Base-by-base conservation (phyloP, 2,888 invertebrate genomes). In the Apotomis betuletana region DNA sequence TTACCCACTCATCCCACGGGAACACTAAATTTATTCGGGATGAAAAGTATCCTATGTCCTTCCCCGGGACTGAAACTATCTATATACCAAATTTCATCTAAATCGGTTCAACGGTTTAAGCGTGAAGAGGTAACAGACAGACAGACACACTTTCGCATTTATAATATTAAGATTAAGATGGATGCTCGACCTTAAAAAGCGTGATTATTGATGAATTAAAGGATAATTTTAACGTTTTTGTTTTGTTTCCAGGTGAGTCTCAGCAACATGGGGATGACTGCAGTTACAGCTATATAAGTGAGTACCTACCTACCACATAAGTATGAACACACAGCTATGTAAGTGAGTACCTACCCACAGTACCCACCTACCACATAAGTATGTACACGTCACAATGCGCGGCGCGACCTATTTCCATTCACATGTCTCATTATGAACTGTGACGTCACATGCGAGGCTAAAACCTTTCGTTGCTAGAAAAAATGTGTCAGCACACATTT, bases 231-330 rank as follows among this genome's bases (percentile, higher is more conserved):
- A 49, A 49, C 49, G 10, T 10, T 49, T 9, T 77, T 74, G 77
- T 80, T 80, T 79, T 82, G 73, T 83, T 86, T 81, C 5, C 90
- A 93, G 93, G 93, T 93, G 93, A 93, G 93, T 91, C 92, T 84
- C 92, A 90, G 86, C 91, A 91, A 78, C 82, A 92, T 89, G 91
- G 92, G 81, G 92, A 93, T 85, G 92, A 92, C 82, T 92, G 93
- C 92, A 90, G 92, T 85, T 93, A 93, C 88, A 93, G 92, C 89
- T 93, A 93, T 91, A 93, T 93, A 93, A 93, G 93, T 93, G 81
- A 93, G 93, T 91, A 27, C 27, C 27, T 27, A 74, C 44, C 41
- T 15, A 38, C 52, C n/a, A 6, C 49, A 62, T 51, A 62, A 62
- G 27, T 27, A 2, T 27, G 2, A 27, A 27, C 27, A 27, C 27